Evolutionary conservation across 2,797 vertebrate species (phyloP).

Genomic region (Sternarchorhynchus goeldii): DNA sequence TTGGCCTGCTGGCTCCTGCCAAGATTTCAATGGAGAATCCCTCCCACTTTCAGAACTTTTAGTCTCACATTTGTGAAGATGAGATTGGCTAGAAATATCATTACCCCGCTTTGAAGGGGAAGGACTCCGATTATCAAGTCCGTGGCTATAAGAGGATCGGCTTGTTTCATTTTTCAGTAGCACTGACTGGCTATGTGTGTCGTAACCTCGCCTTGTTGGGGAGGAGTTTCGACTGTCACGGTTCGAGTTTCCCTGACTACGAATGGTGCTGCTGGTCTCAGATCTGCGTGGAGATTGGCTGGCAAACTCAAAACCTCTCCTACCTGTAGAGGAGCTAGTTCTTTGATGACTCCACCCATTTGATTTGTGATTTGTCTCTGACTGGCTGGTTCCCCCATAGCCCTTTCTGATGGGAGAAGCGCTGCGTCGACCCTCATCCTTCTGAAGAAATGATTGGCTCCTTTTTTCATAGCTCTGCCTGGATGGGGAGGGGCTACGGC

Average conservation of each 20-base stretch:
- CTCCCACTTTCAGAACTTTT: constrained; percentile 6
- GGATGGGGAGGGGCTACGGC: constrained; percentile 61
- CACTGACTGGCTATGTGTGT: constrained; percentile 52
- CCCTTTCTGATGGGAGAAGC: constrained; percentile 76
- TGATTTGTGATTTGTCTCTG: constrained; percentile 49
- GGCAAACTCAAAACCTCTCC: constrained; percentile 35
- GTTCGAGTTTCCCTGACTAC: constrained; percentile 19
- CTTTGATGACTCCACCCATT: constrained; percentile 34
- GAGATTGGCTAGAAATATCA: constrained; percentile 38
- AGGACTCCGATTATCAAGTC: constrained; percentile 51
- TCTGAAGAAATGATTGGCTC: constrained; percentile 55
- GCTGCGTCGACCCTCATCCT: constrained; percentile 55
- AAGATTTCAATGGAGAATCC: constrained; percentile 56
- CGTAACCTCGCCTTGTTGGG: constrained; percentile 56
- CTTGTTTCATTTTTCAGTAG: constrained; percentile 58
- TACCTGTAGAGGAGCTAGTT: constrained; percentile 41
- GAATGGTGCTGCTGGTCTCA: constrained; percentile 31
- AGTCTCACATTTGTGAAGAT: constrained; percentile 39
- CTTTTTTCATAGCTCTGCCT: constrained; percentile 60
- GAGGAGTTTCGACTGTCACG: constrained; percentile 50
- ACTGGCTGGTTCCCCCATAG: constrained; percentile 71
- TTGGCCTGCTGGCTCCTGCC: constrained; percentile 61
- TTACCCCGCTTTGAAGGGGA: constrained; percentile 43
- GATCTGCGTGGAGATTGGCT: constrained; percentile 31
- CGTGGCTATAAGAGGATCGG: constrained; percentile 53